A percentile compares a stretch with the other conserved stretches of the same genome.
phyloP scores from a whole-genome alignment of 2,113 vertebrate species.

The Notothenia coriiceps region DNA sequence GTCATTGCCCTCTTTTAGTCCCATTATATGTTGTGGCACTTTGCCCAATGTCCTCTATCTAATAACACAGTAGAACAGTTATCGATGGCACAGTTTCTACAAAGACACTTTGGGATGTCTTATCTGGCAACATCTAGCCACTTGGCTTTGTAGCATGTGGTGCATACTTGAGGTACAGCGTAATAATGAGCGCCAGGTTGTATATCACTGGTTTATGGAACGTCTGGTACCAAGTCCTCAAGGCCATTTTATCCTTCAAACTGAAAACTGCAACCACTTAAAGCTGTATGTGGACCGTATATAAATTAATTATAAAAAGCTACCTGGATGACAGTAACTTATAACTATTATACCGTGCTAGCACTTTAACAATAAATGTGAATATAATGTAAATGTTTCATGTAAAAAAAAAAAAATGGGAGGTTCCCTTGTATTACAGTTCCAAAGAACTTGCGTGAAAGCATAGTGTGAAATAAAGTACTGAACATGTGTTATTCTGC shows the following conservation, averaged over 20 bases:
- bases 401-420: neutral
- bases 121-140: conserved; percentile 11
- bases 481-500: neutral
- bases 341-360: neutral
- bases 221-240: conserved; percentile 3
- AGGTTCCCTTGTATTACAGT: neutral
- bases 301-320: neutral
- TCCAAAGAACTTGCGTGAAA: neutral
- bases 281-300: neutral
- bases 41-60: conserved; percentile 45
- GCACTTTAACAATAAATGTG: neutral
- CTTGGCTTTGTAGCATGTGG: conserved; percentile 23
- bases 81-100: conserved; percentile 29
- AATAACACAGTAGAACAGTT: conserved; percentile 41
- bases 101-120: conserved; percentile 29
- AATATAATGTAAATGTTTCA: no score
- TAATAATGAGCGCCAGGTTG: conserved; percentile 17
- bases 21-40: conserved; percentile 47
- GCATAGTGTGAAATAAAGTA: no score
- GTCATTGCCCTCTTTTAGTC: conserved; percentile 38
- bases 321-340: neutral
- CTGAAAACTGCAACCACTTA: neutral
- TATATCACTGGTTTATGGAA: conserved; percentile 16
- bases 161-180: neutral
- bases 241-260: neutral